Conservation (phyloP, 2,888 invertebrate genomes). For the Drosophila engyochracea region DNA sequence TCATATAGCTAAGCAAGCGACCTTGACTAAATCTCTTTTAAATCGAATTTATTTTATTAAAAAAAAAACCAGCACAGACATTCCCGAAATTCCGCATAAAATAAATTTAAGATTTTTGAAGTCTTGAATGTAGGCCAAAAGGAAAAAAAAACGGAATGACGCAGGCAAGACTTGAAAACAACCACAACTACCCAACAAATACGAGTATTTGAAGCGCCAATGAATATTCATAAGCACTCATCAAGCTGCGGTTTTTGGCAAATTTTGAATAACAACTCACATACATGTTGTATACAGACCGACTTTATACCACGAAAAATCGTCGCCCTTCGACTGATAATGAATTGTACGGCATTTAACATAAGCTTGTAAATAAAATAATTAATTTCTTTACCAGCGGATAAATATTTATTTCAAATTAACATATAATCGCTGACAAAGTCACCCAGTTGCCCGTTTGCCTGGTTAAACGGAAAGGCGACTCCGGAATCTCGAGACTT, state of each 20-base stretch:
- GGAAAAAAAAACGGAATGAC: constrained; percentile 18
- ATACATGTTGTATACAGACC: constrained; percentile 2
- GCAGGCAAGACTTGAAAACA: constrained; percentile 18
- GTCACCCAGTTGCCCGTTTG: constrained; percentile 13
- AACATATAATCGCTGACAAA: constrained; percentile 36
- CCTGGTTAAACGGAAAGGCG: constrained; percentile 26
- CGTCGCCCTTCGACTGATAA: constrained; percentile 35
- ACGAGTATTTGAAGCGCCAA: constrained; percentile 60
- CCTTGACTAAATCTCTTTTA: background rate
- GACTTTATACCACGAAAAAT: constrained; percentile 35
- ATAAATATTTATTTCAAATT: constrained; percentile 64
- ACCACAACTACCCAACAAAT: constrained; percentile 17
- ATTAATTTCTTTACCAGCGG: constrained; percentile 34
- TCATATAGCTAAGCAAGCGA: too few species aligned
- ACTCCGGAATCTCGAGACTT: constrained; percentile 45
- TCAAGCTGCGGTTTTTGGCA: constrained; percentile 32
- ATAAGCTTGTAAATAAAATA: constrained; percentile 56
- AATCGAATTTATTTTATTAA: background rate
- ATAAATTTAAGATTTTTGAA: constrained; percentile 10
- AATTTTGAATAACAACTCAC: constrained; percentile 26
- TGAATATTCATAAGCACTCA: constrained; percentile 62
- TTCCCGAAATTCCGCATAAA: constrained; percentile 16
- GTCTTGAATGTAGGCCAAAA: constrained; percentile 59
- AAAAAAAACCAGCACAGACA: background rate
- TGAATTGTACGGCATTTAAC: constrained; percentile 37